These are phyloP conservation scores for Andricus grossulariae DNA, from an alignment of 1,140 invertebrate genomes.

Conservation along the genomic window DNA sequence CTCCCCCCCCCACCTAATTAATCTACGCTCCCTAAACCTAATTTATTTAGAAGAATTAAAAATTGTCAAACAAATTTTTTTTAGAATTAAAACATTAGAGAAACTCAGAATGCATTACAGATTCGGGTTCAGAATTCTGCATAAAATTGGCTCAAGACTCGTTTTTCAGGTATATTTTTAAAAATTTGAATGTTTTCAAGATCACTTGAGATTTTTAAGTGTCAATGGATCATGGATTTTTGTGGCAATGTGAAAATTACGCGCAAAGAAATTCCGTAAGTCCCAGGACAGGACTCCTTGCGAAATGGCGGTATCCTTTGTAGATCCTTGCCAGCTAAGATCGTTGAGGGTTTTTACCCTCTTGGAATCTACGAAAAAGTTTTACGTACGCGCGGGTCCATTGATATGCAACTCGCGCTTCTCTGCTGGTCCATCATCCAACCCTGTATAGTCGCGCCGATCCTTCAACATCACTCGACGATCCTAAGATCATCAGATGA, in stretches of 20 bases:
- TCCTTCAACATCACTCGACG: conserved; percentile 26
- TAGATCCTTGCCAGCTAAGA: conserved; percentile 52
- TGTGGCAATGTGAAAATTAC: not conserved
- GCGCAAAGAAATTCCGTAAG: conserved; percentile 30
- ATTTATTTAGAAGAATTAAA: too few relatives aligned
- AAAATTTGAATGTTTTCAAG: too few relatives aligned
- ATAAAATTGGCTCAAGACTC: too few relatives aligned
- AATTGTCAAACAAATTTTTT: too few relatives aligned
- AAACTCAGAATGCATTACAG: too few relatives aligned
- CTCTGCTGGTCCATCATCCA: conserved; percentile 55
- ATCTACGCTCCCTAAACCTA: too few relatives aligned
- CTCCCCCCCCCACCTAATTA: too few relatives aligned
- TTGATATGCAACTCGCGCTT: conserved; percentile 68
- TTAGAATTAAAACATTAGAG: too few relatives aligned
- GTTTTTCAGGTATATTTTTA: too few relatives aligned
- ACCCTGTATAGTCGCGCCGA: not conserved
- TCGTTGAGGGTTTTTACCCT: conserved; percentile 65
- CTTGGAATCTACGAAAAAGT: conserved; percentile 67
- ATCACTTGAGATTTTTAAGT: too few relatives aligned
- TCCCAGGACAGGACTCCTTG: conserved; percentile 36
- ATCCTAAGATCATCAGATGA: conserved; percentile 53
- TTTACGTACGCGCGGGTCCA: conserved; percentile 61
- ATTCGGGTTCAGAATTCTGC: too few relatives aligned
- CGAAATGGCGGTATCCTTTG: conserved; percentile 64
- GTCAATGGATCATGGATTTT: too few relatives aligned